Conservation (phyloP, 2,797 vertebrate species). For the Rachycentron canadum region DNA sequence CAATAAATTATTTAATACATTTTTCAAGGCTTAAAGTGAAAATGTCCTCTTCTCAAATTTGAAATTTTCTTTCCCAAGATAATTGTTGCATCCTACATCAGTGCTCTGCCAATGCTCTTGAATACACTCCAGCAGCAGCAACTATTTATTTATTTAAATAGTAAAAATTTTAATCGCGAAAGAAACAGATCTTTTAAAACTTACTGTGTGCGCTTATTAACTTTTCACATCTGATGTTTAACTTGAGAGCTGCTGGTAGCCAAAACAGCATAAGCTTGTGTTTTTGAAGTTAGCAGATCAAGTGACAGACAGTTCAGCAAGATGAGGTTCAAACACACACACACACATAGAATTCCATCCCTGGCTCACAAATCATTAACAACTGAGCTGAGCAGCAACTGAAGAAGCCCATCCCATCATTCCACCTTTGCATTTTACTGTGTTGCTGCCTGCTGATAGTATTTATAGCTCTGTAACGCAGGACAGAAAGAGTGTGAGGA, state of each 20-base stretch:
- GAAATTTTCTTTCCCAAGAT: no score
- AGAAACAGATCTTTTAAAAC: background rate
- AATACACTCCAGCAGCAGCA: background rate
- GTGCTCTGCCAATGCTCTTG: background rate
- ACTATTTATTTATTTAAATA: no score
- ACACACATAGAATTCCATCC: conserved; percentile 19
- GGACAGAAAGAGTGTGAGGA: conserved; percentile 19
- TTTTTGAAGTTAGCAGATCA: conserved; percentile 23
- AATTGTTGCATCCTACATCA: no score
- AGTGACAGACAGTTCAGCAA: conserved; percentile 45
- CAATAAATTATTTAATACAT: no score
- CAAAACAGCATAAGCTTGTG: background rate
- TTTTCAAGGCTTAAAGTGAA: no score
- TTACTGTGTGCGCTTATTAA: background rate
- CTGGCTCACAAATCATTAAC: conserved; percentile 32
- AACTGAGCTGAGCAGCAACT: conserved; percentile 41
- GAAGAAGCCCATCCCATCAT: conserved; percentile 47
- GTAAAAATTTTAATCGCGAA: background rate
- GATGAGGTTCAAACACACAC: conserved; percentile 22
- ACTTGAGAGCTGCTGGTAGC: background rate
- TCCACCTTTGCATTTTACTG: conserved; percentile 49
- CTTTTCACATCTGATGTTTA: background rate
- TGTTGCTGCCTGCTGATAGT: conserved; percentile 64
- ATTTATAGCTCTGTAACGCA: conserved; percentile 70
- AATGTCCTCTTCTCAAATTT: no score